Evolutionary conservation across 1,140 invertebrate species (phyloP), one percentile per base, ranked within the genome.

Genomic region (Pteromalus puparum): DNA sequence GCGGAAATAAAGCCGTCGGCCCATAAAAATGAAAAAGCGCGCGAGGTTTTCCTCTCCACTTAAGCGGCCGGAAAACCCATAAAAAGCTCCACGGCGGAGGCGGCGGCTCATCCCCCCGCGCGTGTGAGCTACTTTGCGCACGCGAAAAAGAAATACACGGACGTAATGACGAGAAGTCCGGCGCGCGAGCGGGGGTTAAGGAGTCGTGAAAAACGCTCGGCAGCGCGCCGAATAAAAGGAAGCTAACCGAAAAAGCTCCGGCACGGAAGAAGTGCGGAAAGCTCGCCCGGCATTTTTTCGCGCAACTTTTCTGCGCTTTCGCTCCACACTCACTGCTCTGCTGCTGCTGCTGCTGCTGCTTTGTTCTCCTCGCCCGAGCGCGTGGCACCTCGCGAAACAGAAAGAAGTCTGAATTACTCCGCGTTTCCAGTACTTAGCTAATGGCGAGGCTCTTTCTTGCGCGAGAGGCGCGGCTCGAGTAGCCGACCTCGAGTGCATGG

Each of bases 341-440:
- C n/a, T n/a, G n/a, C 1, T 13, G 1, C 48, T 12, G 1, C 9
- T 24, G 65, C 42, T 9, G 0, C 53, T 7, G 53, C 53, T 79
- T 81, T 81, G 79, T 81, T 81, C 67, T 68, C 72, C 10, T 34
- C 72, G 10, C 30, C 30, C 30, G 30, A 34, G 42, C 34, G 53
- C 65, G 30, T 61, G 26, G 61, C 61, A 24, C 53, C 26, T 24
- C 24, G 18, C 21, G 74, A 46, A 76, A n/a, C 9, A n/a, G 68
- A 15, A 13, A 70, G 24, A 30, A 1, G 76, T 18, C 48, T 2
- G 79, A 72, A 81, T 81, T 81, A 72, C 79, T 81, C 38, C 13
- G 38, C 65, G 67, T 34, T 46, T 53, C 42, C 79, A 72, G 79
- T 81, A 72, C 79, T 81, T 81, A 81, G 79, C 79, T 81, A 81